Evolutionary conservation across 2,113 vertebrate species (phyloP).

Genomic region (Daphoenositta chrysoptera): DNA sequence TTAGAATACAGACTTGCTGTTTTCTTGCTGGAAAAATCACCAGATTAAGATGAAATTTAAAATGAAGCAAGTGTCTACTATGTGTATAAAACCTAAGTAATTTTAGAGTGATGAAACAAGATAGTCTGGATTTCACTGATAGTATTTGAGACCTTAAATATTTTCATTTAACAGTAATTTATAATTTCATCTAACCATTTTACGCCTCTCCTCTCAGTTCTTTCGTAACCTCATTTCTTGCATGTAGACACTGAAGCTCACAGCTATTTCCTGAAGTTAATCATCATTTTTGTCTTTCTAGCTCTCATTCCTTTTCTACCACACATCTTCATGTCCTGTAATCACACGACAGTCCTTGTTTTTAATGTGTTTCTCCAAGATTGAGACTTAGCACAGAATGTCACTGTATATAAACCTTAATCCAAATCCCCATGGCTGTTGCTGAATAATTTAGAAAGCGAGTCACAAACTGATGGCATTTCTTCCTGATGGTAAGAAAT

Average conservation of each 20-base stretch:
- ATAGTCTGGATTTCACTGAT: not conserved
- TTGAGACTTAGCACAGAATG: not conserved
- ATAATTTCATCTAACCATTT: not conserved
- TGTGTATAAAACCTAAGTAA: not conserved
- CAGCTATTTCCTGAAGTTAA: not conserved
- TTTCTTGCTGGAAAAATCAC: not conserved
- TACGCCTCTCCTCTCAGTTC: accelerated
- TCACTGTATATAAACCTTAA: not conserved
- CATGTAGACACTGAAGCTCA: not conserved
- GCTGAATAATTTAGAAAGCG: not conserved
- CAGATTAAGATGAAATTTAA: not conserved
- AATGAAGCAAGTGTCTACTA: not conserved
- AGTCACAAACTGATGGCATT: not conserved
- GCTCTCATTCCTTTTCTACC: not conserved
- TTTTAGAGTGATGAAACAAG: not conserved
- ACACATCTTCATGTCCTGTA: not conserved
- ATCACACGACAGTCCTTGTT: accelerated
- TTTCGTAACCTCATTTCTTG: not conserved
- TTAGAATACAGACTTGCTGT: not conserved
- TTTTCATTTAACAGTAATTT: not conserved
- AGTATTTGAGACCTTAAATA: not conserved
- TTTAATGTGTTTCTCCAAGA: not conserved
- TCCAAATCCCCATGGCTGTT: not conserved
- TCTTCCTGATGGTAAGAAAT: not conserved
- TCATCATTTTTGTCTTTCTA: not conserved